Base-by-base conservation (phyloP, 2,113 vertebrate species). In the Setophaga petechia region DNA sequence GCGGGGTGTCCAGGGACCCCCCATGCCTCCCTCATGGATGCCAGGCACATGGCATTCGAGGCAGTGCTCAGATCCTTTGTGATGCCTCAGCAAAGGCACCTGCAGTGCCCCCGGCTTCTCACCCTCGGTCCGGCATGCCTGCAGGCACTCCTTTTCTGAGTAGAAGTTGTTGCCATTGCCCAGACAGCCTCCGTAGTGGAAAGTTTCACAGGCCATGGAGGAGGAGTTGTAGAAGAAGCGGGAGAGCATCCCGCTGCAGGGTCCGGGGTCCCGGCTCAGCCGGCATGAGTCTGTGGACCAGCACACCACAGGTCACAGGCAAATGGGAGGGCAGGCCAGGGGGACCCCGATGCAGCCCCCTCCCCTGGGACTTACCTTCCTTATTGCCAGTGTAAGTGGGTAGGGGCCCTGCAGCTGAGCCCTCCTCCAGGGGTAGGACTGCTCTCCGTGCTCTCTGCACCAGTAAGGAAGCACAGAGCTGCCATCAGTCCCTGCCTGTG, bases 101-200 rank as follows among this genome's bases (percentile, higher is more conserved):
- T 35, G 10, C 44, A 5, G 1, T 12, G 59, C 30, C 30, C 25
- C 1, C 0, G 16, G 30, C 19, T 12, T 7, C 87, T 98, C 90
- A 99, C 99, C 99, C 90, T 99, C 98, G 0, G 98, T 99, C 39
- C 99, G 97, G 94, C 99, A 99, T 1, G 98, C 98, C 98, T 99
- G 99, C 63, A 99, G 97, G 89, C 99, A 99, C 12, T 98, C 98
- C 92, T 98, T 98, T 93, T 99, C 99, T 0, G 92, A 97, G 22
- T 12, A 5, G 71, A 99, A 99, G 96, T 99, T 99, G 97, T 99
- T 99, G 85, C 97, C 97, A 0, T 99, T 99, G 33, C 99, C 99
- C 90, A 98, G 25, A 43, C 99, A 99, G 61, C 99, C 99, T 0
- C 99, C 99, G 0, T 97, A 99, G 3, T 89, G 92, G 96, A 99